These are phyloP conservation scores for Nixonia krombeini DNA, from an alignment of 1,140 invertebrate genomes.

Conservation along the genomic window DNA sequence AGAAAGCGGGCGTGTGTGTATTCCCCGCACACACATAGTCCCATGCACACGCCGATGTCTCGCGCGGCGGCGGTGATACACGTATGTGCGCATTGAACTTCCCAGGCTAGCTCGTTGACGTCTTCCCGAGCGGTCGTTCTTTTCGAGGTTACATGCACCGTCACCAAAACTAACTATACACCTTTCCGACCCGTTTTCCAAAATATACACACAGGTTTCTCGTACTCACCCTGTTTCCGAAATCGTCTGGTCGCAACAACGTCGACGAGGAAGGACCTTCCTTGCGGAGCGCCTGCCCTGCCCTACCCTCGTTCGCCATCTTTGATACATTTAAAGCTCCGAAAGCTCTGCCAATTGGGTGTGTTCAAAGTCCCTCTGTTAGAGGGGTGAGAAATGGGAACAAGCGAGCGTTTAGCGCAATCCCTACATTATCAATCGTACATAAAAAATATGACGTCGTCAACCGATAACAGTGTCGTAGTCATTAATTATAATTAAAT, in stretches of 20 bases:
- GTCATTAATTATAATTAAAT: no score
- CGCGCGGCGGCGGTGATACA: constrained; percentile 45
- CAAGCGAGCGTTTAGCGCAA: background rate
- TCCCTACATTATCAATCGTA: constrained; percentile 27
- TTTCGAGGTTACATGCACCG: constrained; percentile 6
- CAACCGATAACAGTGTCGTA: no score
- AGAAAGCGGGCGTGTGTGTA: background rate
- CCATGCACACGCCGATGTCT: constrained; percentile 39
- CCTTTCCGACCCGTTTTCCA: constrained; percentile 10
- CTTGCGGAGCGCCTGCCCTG: constrained; percentile 49
- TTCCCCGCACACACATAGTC: constrained; percentile 1
- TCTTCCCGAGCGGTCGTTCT: constrained; percentile 30
- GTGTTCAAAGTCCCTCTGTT: constrained; percentile 21
- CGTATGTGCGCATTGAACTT: constrained; percentile 70
- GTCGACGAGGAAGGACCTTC: constrained; percentile 48
- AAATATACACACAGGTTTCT: constrained; percentile 9
- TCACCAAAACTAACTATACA: background rate
- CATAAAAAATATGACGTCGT: no score
- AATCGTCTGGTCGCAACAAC: constrained; percentile 10
- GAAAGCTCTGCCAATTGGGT: constrained; percentile 50
- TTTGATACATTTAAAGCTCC: constrained; percentile 47
- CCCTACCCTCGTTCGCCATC: constrained; percentile 67
- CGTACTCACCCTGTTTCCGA: constrained; percentile 28
- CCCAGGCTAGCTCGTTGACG: constrained; percentile 44
- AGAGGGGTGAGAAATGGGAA: constrained; percentile 53